A percentile compares a stretch with the other conserved stretches of the same genome.
Conservation (phyloP, 1,140 invertebrate species). For the Aphelenchoides fujianensis region DNA sequence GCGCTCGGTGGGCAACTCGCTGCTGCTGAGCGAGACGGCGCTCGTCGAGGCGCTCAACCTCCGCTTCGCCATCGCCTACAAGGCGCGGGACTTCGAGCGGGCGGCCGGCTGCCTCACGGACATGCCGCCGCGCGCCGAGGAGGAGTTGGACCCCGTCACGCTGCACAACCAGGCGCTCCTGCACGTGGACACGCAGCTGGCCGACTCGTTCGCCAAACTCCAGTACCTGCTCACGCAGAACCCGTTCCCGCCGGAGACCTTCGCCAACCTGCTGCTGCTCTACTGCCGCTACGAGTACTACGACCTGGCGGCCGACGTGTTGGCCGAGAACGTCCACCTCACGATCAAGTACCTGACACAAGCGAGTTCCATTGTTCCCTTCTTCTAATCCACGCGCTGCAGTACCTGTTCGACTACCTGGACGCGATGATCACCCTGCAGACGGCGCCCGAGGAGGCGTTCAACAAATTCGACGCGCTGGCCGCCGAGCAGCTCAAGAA, state of each 20-base stretch:
- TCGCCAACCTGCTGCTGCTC: slow-evolving; percentile 87
- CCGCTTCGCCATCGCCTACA: slow-evolving; percentile 96
- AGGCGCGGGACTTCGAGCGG: slow-evolving; percentile 85
- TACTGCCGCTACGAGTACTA: slow-evolving; percentile 94
- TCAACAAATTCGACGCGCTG: slow-evolving; percentile 91
- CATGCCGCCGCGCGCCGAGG: slow-evolving; percentile 90
- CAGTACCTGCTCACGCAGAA: slow-evolving; percentile 94
- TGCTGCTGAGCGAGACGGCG: slow-evolving; percentile 90
- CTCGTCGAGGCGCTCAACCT: slow-evolving; percentile 97
- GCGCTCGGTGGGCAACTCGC: slow-evolving; percentile 91
- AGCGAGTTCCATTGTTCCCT: slow-evolving; percentile 65
- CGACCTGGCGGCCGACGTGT: slow-evolving; percentile 91
- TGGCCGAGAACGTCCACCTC: slow-evolving; percentile 94
- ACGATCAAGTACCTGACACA: slow-evolving; percentile 92
- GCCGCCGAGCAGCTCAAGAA: slow-evolving; percentile 84
- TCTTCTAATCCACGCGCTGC: slow-evolving; percentile 54
- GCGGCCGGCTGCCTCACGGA: slow-evolving; percentile 90
- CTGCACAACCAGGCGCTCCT: slow-evolving; percentile 95
- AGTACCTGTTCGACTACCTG: slow-evolving; percentile 72
- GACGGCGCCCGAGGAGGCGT: slow-evolving; percentile 93
- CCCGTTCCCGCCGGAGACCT: slow-evolving; percentile 93
- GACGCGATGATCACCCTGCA: slow-evolving; percentile 95
- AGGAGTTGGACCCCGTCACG: slow-evolving; percentile 95
- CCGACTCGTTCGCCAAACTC: slow-evolving; percentile 90
- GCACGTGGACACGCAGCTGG: slow-evolving; percentile 83